Conservation (phyloP, 2,888 invertebrate species). For the Meiosimyza platycephala region DNA sequence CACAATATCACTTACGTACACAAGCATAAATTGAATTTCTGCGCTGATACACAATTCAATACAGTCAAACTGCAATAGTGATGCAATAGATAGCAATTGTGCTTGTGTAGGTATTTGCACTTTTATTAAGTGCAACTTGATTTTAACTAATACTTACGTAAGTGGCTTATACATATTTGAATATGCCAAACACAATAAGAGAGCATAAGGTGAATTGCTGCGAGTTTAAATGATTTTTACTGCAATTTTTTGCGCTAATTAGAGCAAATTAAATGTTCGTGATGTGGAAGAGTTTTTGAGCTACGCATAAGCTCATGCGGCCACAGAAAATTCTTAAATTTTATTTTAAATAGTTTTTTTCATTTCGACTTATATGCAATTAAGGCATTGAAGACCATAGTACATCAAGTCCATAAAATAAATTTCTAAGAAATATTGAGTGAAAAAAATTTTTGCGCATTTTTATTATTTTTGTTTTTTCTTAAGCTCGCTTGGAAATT, state of each 20-base stretch:
- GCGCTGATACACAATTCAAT: conserved; percentile 21
- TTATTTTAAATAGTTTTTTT: no score
- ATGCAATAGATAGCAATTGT: neutral
- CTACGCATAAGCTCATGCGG: no score
- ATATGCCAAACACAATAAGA: neutral
- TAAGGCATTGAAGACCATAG: no score
- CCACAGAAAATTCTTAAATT: no score
- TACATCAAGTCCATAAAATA: no score
- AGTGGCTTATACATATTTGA: neutral
- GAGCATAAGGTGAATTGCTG: neutral
- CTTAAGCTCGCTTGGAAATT: no score
- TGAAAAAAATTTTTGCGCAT: no score
- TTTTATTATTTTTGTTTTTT: no score
- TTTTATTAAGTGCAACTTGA: conserved; percentile 12
- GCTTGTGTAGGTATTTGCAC: neutral
- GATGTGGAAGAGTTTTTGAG: no score
- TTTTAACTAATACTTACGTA: conserved; percentile 11
- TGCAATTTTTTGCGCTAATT: neutral
- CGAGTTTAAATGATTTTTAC: neutral
- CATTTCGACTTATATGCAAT: no score
- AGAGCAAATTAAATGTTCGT: no score
- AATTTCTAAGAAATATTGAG: no score
- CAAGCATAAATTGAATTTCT: conserved; percentile 18
- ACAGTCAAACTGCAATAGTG: neutral
- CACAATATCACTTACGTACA: conserved; percentile 1